phyloP scores from a whole-genome alignment of 1,140 invertebrate genomes.

The Drosophila sproati region DNA sequence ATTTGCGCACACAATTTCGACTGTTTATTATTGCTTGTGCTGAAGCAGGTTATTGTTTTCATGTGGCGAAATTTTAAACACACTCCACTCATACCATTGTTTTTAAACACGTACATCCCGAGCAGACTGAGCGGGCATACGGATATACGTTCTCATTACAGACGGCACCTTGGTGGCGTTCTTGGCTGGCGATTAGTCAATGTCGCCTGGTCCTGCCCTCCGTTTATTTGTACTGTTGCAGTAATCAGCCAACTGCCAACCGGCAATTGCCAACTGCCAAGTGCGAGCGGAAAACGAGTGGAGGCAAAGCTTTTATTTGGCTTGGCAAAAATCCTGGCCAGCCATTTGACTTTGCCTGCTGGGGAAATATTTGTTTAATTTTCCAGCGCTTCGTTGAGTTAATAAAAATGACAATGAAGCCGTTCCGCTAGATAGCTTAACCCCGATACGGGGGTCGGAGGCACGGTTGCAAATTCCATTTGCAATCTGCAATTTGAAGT shows the following conservation, averaged over 20 bases:
- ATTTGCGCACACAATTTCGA: constrained; percentile 73
- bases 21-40: constrained; percentile 57
- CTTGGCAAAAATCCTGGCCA: constrained; percentile 70
- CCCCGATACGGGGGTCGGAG: not conserved
- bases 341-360: constrained; percentile 61
- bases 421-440: constrained; percentile 36
- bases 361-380: constrained; percentile 80
- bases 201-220: constrained; percentile 24
- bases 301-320: constrained; percentile 58
- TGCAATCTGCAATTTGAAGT: constrained; percentile 14
- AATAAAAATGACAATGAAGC: constrained; percentile 80
- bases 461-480: not conserved
- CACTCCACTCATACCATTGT: constrained; percentile 1
- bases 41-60: constrained; percentile 68
- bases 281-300: constrained; percentile 16
- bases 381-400: constrained; percentile 67
- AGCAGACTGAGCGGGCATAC: constrained; percentile 7
- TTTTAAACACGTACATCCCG: not conserved
- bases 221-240: constrained; percentile 69
- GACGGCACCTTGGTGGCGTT: constrained; percentile 46
- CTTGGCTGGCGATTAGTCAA: constrained; percentile 65
- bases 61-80: constrained; percentile 46
- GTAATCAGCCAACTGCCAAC: constrained; percentile 61
- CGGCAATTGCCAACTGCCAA: constrained; percentile 8
- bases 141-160: constrained; percentile 67